These are phyloP conservation scores for Eupristina koningsbergeri DNA, from an alignment of 1,140 invertebrate species.

Conservation along the genomic window DNA sequence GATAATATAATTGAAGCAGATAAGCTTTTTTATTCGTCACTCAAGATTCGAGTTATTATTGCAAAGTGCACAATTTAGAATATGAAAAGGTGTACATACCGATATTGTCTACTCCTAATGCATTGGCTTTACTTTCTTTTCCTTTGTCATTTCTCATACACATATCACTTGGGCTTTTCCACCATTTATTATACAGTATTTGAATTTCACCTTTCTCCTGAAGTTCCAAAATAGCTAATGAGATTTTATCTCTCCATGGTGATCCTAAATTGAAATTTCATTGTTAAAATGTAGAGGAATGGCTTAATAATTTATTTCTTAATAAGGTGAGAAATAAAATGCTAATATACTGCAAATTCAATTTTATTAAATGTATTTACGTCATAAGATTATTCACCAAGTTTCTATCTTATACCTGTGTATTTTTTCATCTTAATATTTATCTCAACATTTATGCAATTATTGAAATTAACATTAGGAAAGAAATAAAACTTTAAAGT, in stretches of 20 bases:
- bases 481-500: no score
- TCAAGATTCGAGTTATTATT: not conserved
- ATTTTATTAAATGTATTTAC: no score
- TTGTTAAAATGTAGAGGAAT: not conserved
- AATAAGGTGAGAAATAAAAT: no score
- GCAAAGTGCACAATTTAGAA: not conserved
- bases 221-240: constrained; percentile 82
- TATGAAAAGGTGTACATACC: constrained; percentile 66
- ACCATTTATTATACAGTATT: constrained; percentile 83
- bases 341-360: no score
- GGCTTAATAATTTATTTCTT: no score
- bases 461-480: no score
- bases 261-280: constrained; percentile 76
- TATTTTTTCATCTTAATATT: no score
- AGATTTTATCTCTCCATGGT: constrained; percentile 83
- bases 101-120: constrained; percentile 91
- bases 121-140: constrained; percentile 83
- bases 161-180: constrained; percentile 80
- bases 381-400: no score
- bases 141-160: constrained; percentile 79
- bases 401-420: no score
- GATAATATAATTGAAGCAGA: constrained; percentile 6
- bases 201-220: constrained; percentile 84
- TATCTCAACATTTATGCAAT: no score
- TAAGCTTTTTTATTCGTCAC: not conserved